phyloP scores from a whole-genome alignment of 2,888 invertebrate genomes.

The Cephus pygmeus region DNA sequence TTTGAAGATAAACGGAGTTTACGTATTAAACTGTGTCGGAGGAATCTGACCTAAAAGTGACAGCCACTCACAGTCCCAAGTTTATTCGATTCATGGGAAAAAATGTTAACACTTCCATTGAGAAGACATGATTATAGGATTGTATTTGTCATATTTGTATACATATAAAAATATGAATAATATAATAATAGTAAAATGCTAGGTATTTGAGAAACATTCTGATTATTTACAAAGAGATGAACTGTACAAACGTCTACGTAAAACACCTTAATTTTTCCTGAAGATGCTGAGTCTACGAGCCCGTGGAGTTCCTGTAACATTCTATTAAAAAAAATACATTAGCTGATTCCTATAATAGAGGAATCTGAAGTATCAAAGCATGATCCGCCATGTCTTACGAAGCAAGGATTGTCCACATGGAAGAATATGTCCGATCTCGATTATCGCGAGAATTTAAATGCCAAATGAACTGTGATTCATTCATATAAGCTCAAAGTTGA shows the following conservation, averaged over 20 bases:
- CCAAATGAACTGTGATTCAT: slow-evolving; percentile 9
- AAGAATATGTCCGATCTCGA: background rate
- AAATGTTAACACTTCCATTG: background rate
- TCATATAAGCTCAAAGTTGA: slow-evolving; percentile 5
- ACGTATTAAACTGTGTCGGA: too few relatives aligned
- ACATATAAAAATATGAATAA: background rate
- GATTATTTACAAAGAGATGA: background rate
- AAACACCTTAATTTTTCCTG: background rate
- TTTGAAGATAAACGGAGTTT: too few relatives aligned
- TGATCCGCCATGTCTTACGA: background rate
- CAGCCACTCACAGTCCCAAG: too few relatives aligned
- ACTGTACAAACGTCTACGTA: background rate
- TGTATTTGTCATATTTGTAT: background rate
- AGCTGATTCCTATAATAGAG: slow-evolving; percentile 5
- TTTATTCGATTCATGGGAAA: background rate
- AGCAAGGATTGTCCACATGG: background rate
- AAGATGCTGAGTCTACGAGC: slow-evolving; percentile 46
- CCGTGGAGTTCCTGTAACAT: slow-evolving; percentile 45
- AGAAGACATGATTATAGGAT: background rate
- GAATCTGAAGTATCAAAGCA: slow-evolving; percentile 7
- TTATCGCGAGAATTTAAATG: background rate
- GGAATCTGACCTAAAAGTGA: background rate
- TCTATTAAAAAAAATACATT: slow-evolving; percentile 34
- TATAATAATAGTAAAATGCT: background rate
- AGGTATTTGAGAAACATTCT: background rate